phyloP scores from a whole-genome alignment of 1,140 invertebrate genomes.

The Euwallacea fornicatus region DNA sequence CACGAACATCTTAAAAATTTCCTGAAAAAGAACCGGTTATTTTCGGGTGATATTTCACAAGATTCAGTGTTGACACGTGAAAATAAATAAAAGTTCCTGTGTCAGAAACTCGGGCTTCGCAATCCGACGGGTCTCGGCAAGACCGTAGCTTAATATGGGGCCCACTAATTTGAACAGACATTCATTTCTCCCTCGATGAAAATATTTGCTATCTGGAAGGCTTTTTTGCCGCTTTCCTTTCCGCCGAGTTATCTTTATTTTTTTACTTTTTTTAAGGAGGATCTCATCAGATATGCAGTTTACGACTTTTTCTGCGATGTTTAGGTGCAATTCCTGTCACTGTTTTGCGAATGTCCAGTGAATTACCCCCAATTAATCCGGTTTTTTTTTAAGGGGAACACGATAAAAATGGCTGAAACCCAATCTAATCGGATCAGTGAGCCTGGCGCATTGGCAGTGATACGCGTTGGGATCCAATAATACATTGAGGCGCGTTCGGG shows the following conservation, averaged over 20 bases:
- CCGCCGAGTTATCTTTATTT: constrained; percentile 28
- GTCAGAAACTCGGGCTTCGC: constrained; percentile 23
- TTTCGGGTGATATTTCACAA: too few species aligned
- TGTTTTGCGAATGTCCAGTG: too few species aligned
- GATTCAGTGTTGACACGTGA: background rate
- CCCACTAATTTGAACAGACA: constrained; percentile 36
- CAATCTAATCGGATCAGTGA: constrained; percentile 25
- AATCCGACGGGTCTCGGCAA: constrained; percentile 19
- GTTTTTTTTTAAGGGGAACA: too few species aligned
- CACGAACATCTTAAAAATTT: too few species aligned
- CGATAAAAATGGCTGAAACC: constrained; percentile 14
- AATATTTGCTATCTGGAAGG: constrained; percentile 30
- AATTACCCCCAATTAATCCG: too few species aligned
- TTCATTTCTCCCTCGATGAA: constrained; percentile 33
- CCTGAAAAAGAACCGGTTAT: too few species aligned
- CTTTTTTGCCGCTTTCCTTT: constrained; percentile 12
- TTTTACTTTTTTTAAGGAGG: background rate
- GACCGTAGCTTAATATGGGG: constrained; percentile 28
- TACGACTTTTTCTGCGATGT: background rate
- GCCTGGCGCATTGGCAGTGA: constrained; percentile 8
- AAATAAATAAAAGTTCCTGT: constrained; percentile 29
- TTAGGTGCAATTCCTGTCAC: background rate
- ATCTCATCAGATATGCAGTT: too few species aligned
- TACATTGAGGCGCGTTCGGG: constrained; percentile 10
- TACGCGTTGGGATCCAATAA: constrained; percentile 17